phyloP scores from a whole-genome alignment of 2,113 vertebrate genomes.

The Syngnathus scovelli region DNA sequence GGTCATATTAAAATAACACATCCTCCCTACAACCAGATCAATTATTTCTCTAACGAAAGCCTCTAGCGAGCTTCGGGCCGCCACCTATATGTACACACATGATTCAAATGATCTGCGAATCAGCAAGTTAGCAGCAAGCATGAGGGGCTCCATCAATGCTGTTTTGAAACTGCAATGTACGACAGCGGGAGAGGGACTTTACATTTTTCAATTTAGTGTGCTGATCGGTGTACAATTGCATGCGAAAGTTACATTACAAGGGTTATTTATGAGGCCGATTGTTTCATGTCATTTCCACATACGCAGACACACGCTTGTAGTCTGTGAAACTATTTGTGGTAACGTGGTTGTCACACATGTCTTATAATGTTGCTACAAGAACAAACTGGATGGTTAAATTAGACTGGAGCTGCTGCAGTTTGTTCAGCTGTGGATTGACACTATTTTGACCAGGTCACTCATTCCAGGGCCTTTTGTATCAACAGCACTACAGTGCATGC shows the following conservation, averaged over 20 bases:
- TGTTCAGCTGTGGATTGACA: constrained; percentile 5
- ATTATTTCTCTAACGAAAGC: no score
- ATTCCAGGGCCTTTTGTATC: constrained; percentile 28
- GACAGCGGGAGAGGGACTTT: no score
- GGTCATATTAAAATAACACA: no score
- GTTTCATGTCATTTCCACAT: neutral
- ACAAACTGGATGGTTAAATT: neutral
- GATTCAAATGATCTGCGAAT: no score
- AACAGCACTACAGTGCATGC: constrained; percentile 31
- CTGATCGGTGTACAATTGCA: neutral
- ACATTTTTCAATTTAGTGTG: no score
- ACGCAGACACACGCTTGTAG: neutral
- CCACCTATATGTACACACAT: no score
- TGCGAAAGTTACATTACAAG: neutral
- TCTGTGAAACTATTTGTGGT: neutral
- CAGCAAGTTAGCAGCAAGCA: no score
- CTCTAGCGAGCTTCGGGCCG: no score
- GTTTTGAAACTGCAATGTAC: no score
- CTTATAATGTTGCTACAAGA: constrained; percentile 2
- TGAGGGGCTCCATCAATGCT: no score
- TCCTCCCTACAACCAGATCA: no score
- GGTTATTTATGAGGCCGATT: neutral
- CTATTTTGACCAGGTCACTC: constrained; percentile 68
- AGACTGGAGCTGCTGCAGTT: neutral
- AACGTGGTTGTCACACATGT: neutral